Base-by-base conservation (phyloP, 2,888 invertebrate genomes). In the Caenorhabditis doughertyi region DNA sequence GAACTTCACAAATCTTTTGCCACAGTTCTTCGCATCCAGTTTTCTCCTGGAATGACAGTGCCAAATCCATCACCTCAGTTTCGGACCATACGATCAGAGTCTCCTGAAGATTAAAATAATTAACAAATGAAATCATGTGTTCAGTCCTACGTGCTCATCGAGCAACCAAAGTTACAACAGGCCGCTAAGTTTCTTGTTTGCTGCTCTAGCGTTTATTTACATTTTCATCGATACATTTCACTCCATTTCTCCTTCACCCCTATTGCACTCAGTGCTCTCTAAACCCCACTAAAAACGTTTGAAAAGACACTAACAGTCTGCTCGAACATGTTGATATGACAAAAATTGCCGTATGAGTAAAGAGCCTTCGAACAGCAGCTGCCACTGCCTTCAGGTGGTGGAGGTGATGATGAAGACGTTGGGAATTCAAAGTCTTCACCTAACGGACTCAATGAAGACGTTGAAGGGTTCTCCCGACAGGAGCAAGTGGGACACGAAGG, bases 11-110 rank as follows among this genome's bases (percentile, higher is more conserved):
- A 92, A 99, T 99, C 93, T 98, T 98, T 92, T 98, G 98, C 99
- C 99, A 99, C 91, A 99, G 98, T 93, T 99, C 99, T 94, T 99
- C 98, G 94, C 99, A 99, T 92, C 99, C 99, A 84, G 96, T 96
- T 93, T 98, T 98, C 93, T 99, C 99, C 79, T 99, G 99, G 94
- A 99, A 99, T 94, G 98, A 98, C 90, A 99, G 94, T 72, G 99
- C 99, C 93, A 99, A 94, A 94, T 99, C 99, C 93, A 97, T 98
- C 93, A 97, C 97, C 92, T 99, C 99, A 84, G 97, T 97, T 93
- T 99, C 99, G 27, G 98, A 98, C 99, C 99, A 99, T 32, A 99
- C 99, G 92, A 99, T 99, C 90, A 99, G 94, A 47, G 99, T 99
- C 93, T 99, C 99, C 94, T 95, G 92, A 60, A 81, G n/a, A 65